phyloP scores from a whole-genome alignment of 2,888 invertebrate genomes.

The Lissocephala sabroskyi region DNA sequence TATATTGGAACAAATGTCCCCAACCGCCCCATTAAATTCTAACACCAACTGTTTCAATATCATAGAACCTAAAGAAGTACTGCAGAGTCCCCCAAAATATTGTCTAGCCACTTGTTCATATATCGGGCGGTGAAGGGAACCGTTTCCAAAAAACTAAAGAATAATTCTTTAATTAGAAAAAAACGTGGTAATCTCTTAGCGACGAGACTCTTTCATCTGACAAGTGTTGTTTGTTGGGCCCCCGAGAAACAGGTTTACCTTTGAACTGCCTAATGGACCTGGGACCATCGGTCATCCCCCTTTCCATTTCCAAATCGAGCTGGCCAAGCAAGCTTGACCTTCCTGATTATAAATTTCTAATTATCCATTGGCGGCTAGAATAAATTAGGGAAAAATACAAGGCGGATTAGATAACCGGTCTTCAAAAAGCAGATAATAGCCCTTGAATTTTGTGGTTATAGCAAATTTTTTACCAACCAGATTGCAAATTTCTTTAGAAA shows the following conservation, averaged over 20 bases:
- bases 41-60: too few species aligned
- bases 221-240: not conserved
- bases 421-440: not conserved
- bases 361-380: not conserved
- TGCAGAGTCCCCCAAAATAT: too few species aligned
- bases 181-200: too few species aligned
- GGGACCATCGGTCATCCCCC: too few species aligned
- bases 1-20: slow-evolving; percentile 37
- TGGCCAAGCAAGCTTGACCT: slow-evolving; percentile 48
- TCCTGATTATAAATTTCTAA: slow-evolving; percentile 9
- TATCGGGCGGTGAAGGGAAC: too few species aligned
- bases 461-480: not conserved
- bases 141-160: too few species aligned
- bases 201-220: too few species aligned
- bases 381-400: too few species aligned
- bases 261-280: not conserved
- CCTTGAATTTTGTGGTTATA: not conserved
- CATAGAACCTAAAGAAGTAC: too few species aligned
- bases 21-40: not conserved
- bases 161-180: too few species aligned
- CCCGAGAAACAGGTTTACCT: slow-evolving; percentile 25
- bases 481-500: slow-evolving; percentile 4
- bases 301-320: not conserved
- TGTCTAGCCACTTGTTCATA: too few species aligned
- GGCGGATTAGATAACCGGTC: too few species aligned